Conservation (phyloP, 1,140 invertebrate genomes). For the Ips typographus region DNA sequence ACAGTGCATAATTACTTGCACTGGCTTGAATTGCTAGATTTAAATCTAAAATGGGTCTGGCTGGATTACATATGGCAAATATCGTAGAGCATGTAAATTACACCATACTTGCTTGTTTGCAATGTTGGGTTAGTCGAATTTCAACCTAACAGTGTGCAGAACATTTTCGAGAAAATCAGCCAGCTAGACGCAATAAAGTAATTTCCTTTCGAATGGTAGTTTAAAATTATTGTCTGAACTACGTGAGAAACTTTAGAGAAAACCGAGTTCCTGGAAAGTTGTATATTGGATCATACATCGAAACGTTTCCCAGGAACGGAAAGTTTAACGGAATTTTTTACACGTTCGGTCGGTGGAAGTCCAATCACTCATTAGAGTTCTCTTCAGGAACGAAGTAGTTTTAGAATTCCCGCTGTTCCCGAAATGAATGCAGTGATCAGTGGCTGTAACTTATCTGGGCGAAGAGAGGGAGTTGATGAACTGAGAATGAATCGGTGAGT, state of each 20-base stretch:
- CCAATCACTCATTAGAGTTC: conserved; percentile 31
- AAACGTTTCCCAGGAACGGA: conserved; percentile 16
- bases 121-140: no score
- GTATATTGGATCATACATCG: conserved; percentile 23
- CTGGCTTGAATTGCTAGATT: no score
- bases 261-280: conserved; percentile 2
- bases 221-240: background rate
- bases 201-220: background rate
- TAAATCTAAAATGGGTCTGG: no score
- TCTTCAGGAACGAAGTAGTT: conserved; percentile 29
- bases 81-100: no score
- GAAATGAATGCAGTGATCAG: conserved; percentile 30
- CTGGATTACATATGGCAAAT: no score
- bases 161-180: no score
- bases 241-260: conserved; percentile 2
- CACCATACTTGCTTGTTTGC: no score
- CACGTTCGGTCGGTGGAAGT: conserved; percentile 15
- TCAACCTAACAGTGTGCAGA: no score
- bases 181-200: background rate
- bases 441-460: conserved; percentile 21
- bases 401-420: conserved; percentile 4
- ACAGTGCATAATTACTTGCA: no score
- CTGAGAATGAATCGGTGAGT: conserved; percentile 26
- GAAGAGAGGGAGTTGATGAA: conserved; percentile 28
- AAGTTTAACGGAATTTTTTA: conserved; percentile 23